phyloP scores from a whole-genome alignment of 2,888 invertebrate species.

The Latrodectus hesperus region DNA sequence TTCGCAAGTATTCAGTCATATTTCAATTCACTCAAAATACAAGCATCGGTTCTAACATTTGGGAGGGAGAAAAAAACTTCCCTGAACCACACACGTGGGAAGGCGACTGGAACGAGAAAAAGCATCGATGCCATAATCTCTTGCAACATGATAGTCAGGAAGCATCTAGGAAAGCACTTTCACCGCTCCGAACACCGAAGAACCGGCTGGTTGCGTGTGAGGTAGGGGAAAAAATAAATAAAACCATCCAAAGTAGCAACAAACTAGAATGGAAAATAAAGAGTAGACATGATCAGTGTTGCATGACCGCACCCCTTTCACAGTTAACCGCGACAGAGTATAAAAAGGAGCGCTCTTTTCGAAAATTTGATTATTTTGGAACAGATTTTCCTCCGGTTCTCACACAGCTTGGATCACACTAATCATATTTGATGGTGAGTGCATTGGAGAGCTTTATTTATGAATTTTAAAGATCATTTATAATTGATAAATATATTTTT shows the following conservation, averaged over 20 bases:
- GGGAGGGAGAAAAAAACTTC: no score
- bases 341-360: constrained; percentile 33
- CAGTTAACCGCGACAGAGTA: constrained; percentile 44
- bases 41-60: no score
- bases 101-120: no score
- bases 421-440: constrained; percentile 47
- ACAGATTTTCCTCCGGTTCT: constrained; percentile 22
- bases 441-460: neutral
- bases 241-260: constrained; percentile 45
- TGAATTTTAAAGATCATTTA: neutral
- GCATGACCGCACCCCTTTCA: constrained; percentile 63
- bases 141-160: neutral
- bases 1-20: no score
- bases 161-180: constrained; percentile 43
- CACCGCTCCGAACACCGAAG: constrained; percentile 44
- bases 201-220: constrained; percentile 37
- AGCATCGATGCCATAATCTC: neutral
- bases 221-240: constrained; percentile 26
- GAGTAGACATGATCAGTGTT: constrained; percentile 49
- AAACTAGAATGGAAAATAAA: constrained; percentile 56
- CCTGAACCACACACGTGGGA: no score
- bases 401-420: neutral
- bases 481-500: neutral
- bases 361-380: constrained; percentile 44
- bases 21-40: no score